phyloP scores from a whole-genome alignment of 2,888 invertebrate species.

The Philereme vetulata region DNA sequence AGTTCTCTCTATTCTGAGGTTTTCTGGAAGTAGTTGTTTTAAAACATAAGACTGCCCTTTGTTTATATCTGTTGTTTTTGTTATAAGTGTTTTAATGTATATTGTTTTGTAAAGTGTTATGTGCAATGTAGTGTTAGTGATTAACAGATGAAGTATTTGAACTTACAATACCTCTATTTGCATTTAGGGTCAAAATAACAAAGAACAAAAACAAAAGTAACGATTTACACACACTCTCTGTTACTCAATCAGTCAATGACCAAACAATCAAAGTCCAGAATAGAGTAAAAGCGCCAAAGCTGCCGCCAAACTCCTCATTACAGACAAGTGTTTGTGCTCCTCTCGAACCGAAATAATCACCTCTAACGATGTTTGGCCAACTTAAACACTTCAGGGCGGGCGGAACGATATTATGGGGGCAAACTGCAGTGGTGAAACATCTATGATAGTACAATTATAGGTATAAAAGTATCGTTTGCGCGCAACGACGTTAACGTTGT shows the following conservation, averaged over 20 bases:
- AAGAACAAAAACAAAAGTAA: not conserved
- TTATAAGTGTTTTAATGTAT: too few relatives aligned
- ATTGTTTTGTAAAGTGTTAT: too few relatives aligned
- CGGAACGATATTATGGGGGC: not conserved
- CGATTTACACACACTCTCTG: not conserved
- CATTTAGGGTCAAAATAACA: not conserved
- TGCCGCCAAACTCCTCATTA: slow-evolving; percentile 25
- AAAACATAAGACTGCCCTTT: too few relatives aligned
- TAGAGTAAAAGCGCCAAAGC: not conserved
- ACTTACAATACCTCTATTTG: too few relatives aligned
- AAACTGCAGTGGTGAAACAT: not conserved
- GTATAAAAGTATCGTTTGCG: too few relatives aligned
- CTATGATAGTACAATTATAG: too few relatives aligned
- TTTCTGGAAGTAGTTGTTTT: too few relatives aligned
- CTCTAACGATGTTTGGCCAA: slow-evolving; percentile 53
- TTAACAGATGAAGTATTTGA: too few relatives aligned
- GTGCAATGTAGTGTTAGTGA: too few relatives aligned
- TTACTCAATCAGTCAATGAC: not conserved
- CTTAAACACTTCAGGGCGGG: slow-evolving; percentile 37
- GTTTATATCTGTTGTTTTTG: too few relatives aligned
- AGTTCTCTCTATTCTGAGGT: too few relatives aligned
- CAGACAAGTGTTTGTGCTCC: slow-evolving; percentile 44
- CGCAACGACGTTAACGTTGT: too few relatives aligned
- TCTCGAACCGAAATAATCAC: slow-evolving; percentile 55
- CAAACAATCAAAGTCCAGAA: not conserved